phyloP scores from a whole-genome alignment of 2,113 vertebrate genomes.

The Pseudois nayaur region DNA sequence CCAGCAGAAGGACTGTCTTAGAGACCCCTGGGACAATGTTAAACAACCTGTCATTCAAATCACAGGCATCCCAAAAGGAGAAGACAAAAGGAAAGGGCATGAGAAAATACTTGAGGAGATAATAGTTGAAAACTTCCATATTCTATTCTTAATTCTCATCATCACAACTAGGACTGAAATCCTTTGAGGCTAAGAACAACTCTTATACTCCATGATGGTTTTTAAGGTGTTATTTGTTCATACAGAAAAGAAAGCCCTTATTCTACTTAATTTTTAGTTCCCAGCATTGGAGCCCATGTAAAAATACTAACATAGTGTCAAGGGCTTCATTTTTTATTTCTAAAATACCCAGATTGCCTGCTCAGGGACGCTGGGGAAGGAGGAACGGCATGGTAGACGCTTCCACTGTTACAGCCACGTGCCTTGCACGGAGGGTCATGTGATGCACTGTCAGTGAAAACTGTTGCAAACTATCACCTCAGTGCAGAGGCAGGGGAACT shows the following conservation, averaged over 20 bases:
- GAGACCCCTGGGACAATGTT: neutral
- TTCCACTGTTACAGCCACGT: neutral
- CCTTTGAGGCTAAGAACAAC: neutral
- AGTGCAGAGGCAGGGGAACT: neutral
- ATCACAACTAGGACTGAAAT: neutral
- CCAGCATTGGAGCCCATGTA: neutral
- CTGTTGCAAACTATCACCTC: neutral
- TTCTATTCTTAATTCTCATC: neutral
- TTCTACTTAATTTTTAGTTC: neutral
- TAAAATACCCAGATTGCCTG: constrained; percentile 44
- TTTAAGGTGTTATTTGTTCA: neutral
- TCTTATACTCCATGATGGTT: neutral
- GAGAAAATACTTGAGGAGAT: neutral
- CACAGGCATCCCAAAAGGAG: neutral
- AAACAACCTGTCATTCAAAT: neutral
- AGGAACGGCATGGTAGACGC: neutral
- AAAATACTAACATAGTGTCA: constrained; percentile 24
- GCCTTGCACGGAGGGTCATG: neutral
- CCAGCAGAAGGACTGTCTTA: neutral
- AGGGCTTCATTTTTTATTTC: constrained; percentile 24
- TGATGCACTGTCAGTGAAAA: neutral
- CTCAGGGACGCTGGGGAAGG: neutral
- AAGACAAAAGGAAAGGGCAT: neutral
- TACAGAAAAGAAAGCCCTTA: constrained; percentile 30
- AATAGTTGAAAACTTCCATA: neutral